Base-by-base conservation (phyloP, 2,797 vertebrate genomes). In the Sparidentex hasta region DNA sequence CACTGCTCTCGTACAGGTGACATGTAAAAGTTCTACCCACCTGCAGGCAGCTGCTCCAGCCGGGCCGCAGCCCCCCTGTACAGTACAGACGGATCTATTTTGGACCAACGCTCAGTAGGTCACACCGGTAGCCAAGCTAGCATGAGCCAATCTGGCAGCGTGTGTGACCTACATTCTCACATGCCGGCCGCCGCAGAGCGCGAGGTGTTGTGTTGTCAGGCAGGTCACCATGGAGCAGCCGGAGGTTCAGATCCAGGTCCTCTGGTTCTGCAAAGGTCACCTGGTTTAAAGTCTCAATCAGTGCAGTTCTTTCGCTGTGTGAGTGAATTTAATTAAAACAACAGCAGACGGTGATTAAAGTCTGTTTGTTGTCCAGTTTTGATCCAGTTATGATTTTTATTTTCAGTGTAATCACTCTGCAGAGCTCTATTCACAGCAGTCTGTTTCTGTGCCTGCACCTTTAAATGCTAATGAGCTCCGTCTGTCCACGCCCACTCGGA, bases 81-180 rank as follows among this genome's bases (percentile, higher is more conserved):
- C 84, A 81, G 86, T 72, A 38, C 61, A 21, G 61, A 55, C 51
- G 44, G 3, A 51, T 78, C 46, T 74, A 57, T 83, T 75, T 48
- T 87, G 86, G 76, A 76, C 0, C 54, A 0, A 46, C 13, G 74
- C 64, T 87, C 85, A 80, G 79, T 77, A 71, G 87, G 86, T 87
- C 86, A 78, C 57, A 1, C 38, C 3, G 51, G 46, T 54, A 29
- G 77, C 74, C 79, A 75, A 78, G 61, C 16, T 50, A 63, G 52
- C 59, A 4, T 66, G 70, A 80, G 83, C 76, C 80, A 8, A 64
- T 64, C 85, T 87, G 85, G 84, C 87, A 54, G 64, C 8, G 20
- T 55, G 82, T 70, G 71, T 88, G 90, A 90, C 88, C 92, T 89
- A 90, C 84, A 88, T 93, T 85, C 76, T 80, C 61, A 23, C 75